A percentile compares a stretch with the other conserved stretches of the same genome.
Conservation (phyloP, 2,797 vertebrate genomes). For the Psittacula derbiana region DNA sequence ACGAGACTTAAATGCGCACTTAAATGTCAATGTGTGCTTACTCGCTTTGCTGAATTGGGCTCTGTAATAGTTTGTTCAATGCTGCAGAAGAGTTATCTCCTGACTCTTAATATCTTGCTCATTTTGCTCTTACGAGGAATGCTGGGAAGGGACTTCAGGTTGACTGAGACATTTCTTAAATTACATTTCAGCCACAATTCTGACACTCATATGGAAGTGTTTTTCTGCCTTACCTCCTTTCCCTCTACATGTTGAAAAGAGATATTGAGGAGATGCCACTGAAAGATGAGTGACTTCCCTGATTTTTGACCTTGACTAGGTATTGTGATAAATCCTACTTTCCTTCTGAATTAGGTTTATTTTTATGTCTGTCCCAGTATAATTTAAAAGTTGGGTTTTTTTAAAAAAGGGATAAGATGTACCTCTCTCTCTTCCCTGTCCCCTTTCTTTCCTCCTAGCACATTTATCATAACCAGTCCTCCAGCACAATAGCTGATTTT, state of each 20-base stretch:
- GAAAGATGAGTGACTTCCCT: background rate
- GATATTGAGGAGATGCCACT: background rate
- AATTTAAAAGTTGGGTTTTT: background rate
- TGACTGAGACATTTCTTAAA: constrained; percentile 1
- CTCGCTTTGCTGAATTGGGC: constrained; percentile 2
- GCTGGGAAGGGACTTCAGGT: background rate
- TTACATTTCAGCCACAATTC: background rate
- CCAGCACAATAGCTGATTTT: background rate
- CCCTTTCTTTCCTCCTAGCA: background rate
- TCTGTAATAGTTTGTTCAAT: background rate
- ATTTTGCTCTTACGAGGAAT: constrained; percentile 11
- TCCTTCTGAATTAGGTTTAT: constrained; percentile 8
- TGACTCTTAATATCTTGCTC: constrained; percentile 27
- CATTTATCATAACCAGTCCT: background rate
- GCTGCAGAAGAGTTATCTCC: background rate
- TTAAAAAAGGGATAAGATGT: background rate
- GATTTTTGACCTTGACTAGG: constrained; percentile 10
- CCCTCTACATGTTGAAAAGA: background rate
- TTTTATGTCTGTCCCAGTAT: constrained; percentile 14
- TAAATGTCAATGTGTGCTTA: constrained; percentile 17
- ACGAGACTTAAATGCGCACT: background rate
- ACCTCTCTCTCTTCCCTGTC: background rate
- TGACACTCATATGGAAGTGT: background rate
- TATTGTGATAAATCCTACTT: constrained; percentile 44
- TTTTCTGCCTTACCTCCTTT: background rate